phyloP scores from a whole-genome alignment of 35 echinoderm and acorn worm genomes.

The Lytechinus pictus region DNA sequence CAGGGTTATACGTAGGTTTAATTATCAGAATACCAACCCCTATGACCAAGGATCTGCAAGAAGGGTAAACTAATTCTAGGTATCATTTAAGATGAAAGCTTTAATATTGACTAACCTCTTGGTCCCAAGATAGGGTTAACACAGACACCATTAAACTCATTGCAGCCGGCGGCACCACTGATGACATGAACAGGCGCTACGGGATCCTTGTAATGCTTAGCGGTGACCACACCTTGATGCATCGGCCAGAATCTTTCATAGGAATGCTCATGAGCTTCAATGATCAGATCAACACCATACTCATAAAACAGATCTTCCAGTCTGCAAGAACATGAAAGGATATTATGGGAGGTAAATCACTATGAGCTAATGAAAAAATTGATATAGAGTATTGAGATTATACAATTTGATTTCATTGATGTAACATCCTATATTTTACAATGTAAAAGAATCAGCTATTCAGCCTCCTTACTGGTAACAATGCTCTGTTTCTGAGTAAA shows the following conservation, averaged over 20 bases:
- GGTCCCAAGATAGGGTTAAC: conserved; percentile 82
- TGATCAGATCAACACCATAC: conserved; percentile 77
- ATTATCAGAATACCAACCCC: too few species aligned
- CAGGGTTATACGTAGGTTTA: too few species aligned
- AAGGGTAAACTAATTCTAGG: too few species aligned
- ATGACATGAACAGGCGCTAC: conserved; percentile 86
- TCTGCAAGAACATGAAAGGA: not conserved
- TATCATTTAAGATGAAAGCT: not conserved
- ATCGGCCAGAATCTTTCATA: conserved; percentile 92
- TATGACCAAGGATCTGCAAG: too few species aligned
- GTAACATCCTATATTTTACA: too few species aligned
- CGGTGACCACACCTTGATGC: conserved; percentile 60
- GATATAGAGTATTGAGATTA: too few species aligned
- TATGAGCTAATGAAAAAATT: too few species aligned
- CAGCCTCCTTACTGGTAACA: too few species aligned
- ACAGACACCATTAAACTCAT: conserved; percentile 81
- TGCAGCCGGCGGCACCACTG: conserved; percentile 78
- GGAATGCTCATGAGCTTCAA: conserved; percentile 88
- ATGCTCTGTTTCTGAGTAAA: too few species aligned
- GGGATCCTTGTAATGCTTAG: conserved; percentile 68
- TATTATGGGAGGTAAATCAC: too few species aligned
- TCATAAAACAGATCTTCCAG: conserved; percentile 62
- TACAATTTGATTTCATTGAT: too few species aligned
- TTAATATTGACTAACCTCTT: conserved; percentile 57
- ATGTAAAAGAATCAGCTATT: too few species aligned